phyloP scores from a whole-genome alignment of 2,113 vertebrate species.

The Dryoscopus gambensis region DNA sequence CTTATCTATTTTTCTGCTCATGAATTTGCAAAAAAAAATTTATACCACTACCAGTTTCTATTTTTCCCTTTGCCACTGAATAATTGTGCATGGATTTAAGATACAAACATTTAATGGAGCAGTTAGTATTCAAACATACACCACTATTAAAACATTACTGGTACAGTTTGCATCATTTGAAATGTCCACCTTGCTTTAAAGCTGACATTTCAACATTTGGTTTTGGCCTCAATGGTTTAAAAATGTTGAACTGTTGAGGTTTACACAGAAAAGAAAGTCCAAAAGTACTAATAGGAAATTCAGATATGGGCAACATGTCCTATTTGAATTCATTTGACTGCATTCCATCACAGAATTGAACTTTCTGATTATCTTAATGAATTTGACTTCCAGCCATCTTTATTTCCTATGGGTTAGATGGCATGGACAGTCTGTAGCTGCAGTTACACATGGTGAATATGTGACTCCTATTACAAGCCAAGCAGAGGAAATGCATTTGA shows the following conservation, averaged over 20 bases:
- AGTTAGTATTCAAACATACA: neutral
- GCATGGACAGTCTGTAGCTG: neutral
- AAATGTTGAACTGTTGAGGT: neutral
- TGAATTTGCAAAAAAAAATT: conserved; percentile 3
- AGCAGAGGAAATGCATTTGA: neutral
- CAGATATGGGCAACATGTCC: neutral
- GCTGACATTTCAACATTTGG: neutral
- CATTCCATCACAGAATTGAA: neutral
- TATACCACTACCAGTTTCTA: neutral
- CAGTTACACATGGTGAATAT: neutral
- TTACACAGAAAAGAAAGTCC: neutral
- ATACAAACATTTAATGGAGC: neutral
- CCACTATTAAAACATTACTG: neutral
- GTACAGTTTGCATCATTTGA: neutral
- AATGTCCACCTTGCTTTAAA: neutral
- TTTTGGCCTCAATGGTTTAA: neutral
- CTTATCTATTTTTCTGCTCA: neutral
- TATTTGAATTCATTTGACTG: neutral
- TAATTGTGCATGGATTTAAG: neutral
- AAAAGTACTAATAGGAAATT: neutral
- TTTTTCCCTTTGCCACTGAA: neutral
- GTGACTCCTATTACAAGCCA: neutral
- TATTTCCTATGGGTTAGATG: neutral
- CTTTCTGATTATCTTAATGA: neutral
- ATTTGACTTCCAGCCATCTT: neutral